phyloP scores from a whole-genome alignment of 2,113 vertebrate species.

The Meles meles region DNA sequence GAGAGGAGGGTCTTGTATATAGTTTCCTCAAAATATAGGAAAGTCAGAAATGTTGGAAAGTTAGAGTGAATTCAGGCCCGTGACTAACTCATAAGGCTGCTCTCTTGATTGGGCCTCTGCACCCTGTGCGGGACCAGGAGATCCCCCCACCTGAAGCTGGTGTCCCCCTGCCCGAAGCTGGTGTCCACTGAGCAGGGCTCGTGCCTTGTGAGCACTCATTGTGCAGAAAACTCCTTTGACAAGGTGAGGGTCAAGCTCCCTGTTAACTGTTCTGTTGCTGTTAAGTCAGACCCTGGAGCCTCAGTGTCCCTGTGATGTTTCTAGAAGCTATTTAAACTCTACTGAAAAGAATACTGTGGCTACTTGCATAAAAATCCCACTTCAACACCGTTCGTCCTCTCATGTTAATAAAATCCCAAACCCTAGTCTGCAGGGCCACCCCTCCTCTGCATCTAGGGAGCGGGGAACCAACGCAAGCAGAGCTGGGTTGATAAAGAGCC shows the following conservation, averaged over 20 bases:
- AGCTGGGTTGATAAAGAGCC: background rate
- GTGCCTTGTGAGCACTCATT: background rate
- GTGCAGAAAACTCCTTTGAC: background rate
- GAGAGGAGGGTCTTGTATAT: rapidly evolving
- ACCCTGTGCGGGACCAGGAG: background rate
- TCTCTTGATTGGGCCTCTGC: background rate
- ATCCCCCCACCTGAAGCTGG: rapidly evolving
- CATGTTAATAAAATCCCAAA: background rate
- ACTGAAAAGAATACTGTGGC: background rate
- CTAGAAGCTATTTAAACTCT: slow-evolving; percentile 21
- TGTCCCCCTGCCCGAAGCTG: background rate
- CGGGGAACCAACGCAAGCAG: background rate
- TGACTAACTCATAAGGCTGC: background rate
- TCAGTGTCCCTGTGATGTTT: slow-evolving; percentile 6
- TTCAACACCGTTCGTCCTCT: background rate
- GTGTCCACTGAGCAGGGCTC: background rate
- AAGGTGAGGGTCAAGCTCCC: slow-evolving; percentile 37
- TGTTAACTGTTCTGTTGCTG: background rate
- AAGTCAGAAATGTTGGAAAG: background rate
- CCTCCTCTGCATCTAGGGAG: background rate
- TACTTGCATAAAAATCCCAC: slow-evolving; percentile 18
- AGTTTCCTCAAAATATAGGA: background rate
- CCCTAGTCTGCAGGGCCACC: background rate
- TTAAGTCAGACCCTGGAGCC: slow-evolving; percentile 39
- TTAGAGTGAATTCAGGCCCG: background rate